Conservation (phyloP, 1,140 invertebrate genomes). For the Streblospio benedicti region DNA sequence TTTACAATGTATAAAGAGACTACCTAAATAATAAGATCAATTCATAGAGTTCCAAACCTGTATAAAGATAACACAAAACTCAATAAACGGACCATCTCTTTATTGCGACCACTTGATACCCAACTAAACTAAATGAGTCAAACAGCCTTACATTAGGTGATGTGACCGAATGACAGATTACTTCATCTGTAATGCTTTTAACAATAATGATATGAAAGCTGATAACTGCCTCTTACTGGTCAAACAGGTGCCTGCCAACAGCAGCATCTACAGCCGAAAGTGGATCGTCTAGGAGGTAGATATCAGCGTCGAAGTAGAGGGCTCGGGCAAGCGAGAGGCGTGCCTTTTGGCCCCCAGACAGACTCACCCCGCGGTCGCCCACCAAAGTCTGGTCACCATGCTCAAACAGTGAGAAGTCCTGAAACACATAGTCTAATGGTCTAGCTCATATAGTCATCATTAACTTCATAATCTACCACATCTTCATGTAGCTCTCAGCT, state of each 20-base stretch:
- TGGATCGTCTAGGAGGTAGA: conserved; percentile 59
- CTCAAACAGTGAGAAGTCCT: conserved; percentile 60
- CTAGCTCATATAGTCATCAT: neutral
- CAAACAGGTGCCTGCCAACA: conserved; percentile 27
- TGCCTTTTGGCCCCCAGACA: conserved; percentile 48
- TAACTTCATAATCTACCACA: neutral
- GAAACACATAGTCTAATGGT: conserved; percentile 1
- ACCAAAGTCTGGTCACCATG: conserved; percentile 59
- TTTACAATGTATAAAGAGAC: too few relatives aligned
- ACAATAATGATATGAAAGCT: neutral
- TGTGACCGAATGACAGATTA: neutral
- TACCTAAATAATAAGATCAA: too few relatives aligned
- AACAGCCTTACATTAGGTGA: neutral
- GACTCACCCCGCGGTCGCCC: conserved; percentile 29
- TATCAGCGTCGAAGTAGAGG: conserved; percentile 50
- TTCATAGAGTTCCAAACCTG: too few relatives aligned
- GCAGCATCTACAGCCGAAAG: conserved; percentile 43
- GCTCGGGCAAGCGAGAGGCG: conserved; percentile 42
- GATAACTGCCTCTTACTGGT: conserved; percentile 29
- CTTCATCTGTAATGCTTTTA: neutral
- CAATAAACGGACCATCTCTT: neutral
- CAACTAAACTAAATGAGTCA: neutral
- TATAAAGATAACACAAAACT: neutral
- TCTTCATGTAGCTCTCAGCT: neutral
- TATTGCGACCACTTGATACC: neutral